Evolutionary conservation across 2,888 invertebrate species (phyloP), one percentile per base, ranked within the genome.

Genomic region (Oxycera nigricornis): DNA sequence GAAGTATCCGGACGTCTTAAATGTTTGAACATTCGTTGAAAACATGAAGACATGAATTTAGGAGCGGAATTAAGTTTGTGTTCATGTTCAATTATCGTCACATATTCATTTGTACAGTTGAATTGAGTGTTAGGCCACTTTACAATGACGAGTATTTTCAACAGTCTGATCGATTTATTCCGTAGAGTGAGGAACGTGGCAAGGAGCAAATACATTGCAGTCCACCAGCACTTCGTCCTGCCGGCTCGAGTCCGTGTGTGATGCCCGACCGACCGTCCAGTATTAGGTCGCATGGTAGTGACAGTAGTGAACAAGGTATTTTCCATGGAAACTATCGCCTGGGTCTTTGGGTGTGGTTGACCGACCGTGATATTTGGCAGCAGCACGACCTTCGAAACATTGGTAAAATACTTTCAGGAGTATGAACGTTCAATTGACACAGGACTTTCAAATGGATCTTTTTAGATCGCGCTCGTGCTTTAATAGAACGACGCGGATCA

Each of bases 271-370:
- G 77, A 30, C 50, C 52, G 9, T 70, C 72, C 2, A 76, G 50
- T 20, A 50, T 65, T 14, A 61, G 76, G 2, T 76, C 77, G 30
- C 79, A 79, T 41, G 55, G 62, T 4, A 77, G 77, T 57, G 80
- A 80, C 46, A 77, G 77, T 1, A 81, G 77, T 1, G 81, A 82
- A 65, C 89, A 90, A 78, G 93, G 92, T 35, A 88, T 93, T 59
- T 93, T 94, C 82, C 88, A 90, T 75, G 93, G 92, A 75, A 91
- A 92, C 78, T 94, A 92, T 82, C 88, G 89, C 24, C 88, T 89
- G 41, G 89, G 90, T 11, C 89, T 89, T 35, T 95, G 94, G 91
- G 90, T 94, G 28, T 91, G 92, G 81, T 89, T 94, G 61, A 91
- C 92, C 1, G 92, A 93, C 78, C 86, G 90, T 65, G 93, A 93